A percentile compares a stretch with the other conserved stretches of the same genome.
Conservation (phyloP, 1,140 invertebrate species). For the Hyphantria cunea region DNA sequence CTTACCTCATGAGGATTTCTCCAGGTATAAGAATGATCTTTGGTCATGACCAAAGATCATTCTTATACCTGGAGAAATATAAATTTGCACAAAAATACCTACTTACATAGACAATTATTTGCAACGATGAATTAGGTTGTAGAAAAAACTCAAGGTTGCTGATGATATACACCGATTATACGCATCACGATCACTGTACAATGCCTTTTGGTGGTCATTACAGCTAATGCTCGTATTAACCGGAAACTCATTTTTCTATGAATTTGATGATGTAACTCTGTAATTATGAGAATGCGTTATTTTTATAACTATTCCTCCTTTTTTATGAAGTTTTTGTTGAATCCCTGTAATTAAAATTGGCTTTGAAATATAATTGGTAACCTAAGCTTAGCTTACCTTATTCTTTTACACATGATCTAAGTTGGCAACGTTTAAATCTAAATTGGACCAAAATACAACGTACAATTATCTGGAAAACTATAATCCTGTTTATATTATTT, state of each 20-base stretch:
- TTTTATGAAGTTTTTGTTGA: background rate
- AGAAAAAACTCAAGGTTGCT: constrained; percentile 43
- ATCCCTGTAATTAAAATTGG: background rate
- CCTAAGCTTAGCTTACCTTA: too few species aligned
- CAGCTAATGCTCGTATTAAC: constrained; percentile 28
- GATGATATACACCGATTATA: constrained; percentile 50
- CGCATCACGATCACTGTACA: constrained; percentile 43
- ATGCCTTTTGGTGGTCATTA: constrained; percentile 32
- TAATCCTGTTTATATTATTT: too few species aligned
- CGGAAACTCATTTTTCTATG: constrained; percentile 40
- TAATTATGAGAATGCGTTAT: background rate
- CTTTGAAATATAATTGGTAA: too few species aligned
- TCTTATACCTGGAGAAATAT: too few species aligned
- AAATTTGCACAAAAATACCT: too few species aligned
- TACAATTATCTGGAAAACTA: too few species aligned
- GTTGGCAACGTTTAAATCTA: too few species aligned
- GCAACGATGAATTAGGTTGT: background rate
- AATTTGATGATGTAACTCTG: constrained; percentile 18
- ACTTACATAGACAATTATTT: background rate
- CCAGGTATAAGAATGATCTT: too few species aligned
- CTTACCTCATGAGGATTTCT: too few species aligned
- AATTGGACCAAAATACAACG: too few species aligned
- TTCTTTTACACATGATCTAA: too few species aligned
- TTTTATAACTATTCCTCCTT: background rate
- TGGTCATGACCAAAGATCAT: too few species aligned